Evolutionary conservation across 2,113 vertebrate species (phyloP), one percentile per base, ranked within the genome.

Genomic region (Gallinago media): DNA sequence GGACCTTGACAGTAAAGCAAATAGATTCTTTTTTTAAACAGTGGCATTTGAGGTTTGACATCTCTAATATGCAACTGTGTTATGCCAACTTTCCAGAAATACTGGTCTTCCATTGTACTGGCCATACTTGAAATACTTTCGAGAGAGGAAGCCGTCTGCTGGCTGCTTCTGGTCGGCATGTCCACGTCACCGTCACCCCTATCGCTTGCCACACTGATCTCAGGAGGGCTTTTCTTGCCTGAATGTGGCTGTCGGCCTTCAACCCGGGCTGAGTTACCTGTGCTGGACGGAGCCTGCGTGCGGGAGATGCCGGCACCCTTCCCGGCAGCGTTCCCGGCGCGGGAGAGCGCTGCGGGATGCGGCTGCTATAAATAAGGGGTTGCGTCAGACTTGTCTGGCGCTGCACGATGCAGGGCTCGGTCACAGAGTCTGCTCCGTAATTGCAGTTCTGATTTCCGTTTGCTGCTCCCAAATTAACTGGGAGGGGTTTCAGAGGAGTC

Each of bases 11-110:
- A 68, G 32, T 91, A 87, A 87, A 96, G 44, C 91, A 96, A 87
- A 97, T 72, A 94, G 61, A 47, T 87, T 75, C 86, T 85, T 94
- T 95, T 96, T 95, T 92, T 96, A 82, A 94, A 89, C 84, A 68
- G 89, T 85, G 91, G 70, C 61, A 44, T 97, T 91, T 94, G 94
- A 87, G 80, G 47, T 75, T 95, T 96, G 93, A 89, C 93, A 49
- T 92, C 80, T 96, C 73, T 92, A 89, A 89, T 92, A 92, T 86
- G 89, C 56, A 59, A 40, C 76, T 78, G 76, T 54, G 44, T 86
- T 91, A 94, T 89, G 92, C 89, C 77, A 95, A 32, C 85, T 94
- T 96, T 97, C 96, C 96, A 95, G 95, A 97, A 97, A 94, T 93
- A 94, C 95, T 94, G 61, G 86, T 93, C 82, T 96, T 91, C 78